These are phyloP conservation scores for Anodontia alba DNA, from an alignment of 2,888 invertebrate species.

Conservation along the genomic window DNA sequence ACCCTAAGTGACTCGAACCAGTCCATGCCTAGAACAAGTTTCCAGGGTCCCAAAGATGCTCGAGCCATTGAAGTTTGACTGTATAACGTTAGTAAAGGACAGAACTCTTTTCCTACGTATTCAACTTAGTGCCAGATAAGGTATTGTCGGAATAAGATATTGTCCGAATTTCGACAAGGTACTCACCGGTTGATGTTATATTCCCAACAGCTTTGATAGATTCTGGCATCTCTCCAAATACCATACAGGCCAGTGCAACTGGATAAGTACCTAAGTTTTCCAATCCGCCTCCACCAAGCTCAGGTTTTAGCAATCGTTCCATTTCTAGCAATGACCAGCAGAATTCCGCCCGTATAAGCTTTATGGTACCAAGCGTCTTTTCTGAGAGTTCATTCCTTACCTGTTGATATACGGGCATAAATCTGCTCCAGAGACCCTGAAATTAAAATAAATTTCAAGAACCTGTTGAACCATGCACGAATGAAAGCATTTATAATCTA, in stretches of 20 bases:
- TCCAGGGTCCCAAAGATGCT: no score
- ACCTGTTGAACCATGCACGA: no score
- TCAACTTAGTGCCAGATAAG: no score
- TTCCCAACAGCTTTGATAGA: constrained; percentile 90
- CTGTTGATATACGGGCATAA: constrained; percentile 91
- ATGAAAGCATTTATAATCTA: no score
- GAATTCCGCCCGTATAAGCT: constrained; percentile 89
- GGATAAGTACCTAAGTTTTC: constrained; percentile 80
- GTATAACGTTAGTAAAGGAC: no score
- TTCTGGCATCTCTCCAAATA: constrained; percentile 89
- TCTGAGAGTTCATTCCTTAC: constrained; percentile 89
- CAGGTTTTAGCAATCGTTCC: constrained; percentile 88
- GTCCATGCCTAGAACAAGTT: no score
- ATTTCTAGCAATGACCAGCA: constrained; percentile 88
- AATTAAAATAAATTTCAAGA: constrained; percentile 15
- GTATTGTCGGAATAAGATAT: no score
- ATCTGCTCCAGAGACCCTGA: constrained; percentile 94
- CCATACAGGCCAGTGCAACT: constrained; percentile 74
- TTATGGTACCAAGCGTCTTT: constrained; percentile 92
- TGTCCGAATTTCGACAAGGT: no score
- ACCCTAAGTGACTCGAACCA: no score
- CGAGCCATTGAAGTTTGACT: no score
- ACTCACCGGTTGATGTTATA: constrained; percentile 88
- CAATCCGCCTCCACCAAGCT: constrained; percentile 89
- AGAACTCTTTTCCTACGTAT: no score